Conservation (phyloP, 2,797 vertebrate genomes). For the Anguilla megastoma region DNA sequence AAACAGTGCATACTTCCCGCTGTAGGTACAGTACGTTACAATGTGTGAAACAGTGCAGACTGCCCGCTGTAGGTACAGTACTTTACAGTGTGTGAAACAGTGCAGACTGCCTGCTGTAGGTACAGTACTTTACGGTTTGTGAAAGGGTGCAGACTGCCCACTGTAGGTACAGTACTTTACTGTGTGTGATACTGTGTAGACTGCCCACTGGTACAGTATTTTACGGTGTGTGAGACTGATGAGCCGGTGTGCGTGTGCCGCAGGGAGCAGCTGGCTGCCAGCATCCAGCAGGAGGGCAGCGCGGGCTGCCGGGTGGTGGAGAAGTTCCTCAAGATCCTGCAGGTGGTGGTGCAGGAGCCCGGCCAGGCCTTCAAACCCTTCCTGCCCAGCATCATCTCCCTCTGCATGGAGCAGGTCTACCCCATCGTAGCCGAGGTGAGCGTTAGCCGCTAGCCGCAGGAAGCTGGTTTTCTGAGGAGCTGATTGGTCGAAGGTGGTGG, state of each 20-base stretch:
- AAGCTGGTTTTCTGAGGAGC: neutral
- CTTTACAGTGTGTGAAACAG: too few relatives aligned
- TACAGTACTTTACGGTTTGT: too few relatives aligned
- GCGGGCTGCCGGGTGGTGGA: slow-evolving; percentile 92
- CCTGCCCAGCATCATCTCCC: slow-evolving; percentile 90
- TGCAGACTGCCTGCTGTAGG: too few relatives aligned
- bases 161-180: too few relatives aligned
- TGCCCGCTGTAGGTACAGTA: too few relatives aligned
- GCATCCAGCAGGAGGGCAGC: slow-evolving; percentile 94
- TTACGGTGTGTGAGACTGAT: neutral
- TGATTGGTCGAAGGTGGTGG: too few relatives aligned
- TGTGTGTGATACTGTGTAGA: too few relatives aligned
- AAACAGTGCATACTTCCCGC: too few relatives aligned
- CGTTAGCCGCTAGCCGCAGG: neutral
- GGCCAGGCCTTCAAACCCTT: slow-evolving; percentile 97
- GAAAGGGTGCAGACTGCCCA: too few relatives aligned
- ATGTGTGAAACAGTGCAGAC: too few relatives aligned
- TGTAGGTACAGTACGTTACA: too few relatives aligned
- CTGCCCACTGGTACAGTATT: too few relatives aligned
- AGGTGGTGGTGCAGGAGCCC: slow-evolving; percentile 97
- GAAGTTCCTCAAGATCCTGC: slow-evolving; percentile 93
- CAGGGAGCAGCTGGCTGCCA: slow-evolving; percentile 94
- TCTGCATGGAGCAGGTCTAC: slow-evolving; percentile 98
- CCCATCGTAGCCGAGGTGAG: slow-evolving; percentile 93
- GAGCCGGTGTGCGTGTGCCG: neutral